Percentiles rank a stretch among this genome's conserved stretches.
phyloP scores from a whole-genome alignment of 2,113 vertebrate genomes.

The Nannospalax galili region DNA sequence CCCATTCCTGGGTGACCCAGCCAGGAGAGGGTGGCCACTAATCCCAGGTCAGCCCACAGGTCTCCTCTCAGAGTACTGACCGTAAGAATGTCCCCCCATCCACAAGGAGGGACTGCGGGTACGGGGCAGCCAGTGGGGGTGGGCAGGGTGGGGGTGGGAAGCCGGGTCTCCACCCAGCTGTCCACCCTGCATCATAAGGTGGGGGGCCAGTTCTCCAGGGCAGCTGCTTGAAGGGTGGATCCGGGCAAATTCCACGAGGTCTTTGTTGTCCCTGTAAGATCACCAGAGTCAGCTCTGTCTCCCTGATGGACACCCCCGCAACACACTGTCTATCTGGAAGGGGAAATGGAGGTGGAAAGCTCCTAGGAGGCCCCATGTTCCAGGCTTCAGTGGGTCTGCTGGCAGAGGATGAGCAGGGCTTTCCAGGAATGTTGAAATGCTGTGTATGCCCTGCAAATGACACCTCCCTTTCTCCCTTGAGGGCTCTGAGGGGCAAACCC shows the following conservation, averaged over 20 bases:
- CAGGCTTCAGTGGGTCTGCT: neutral
- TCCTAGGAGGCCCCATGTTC: neutral
- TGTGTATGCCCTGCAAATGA: neutral
- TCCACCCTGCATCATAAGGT: constrained; percentile 94
- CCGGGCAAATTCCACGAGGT: constrained; percentile 94
- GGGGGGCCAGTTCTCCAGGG: constrained; percentile 94
- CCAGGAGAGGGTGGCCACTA: neutral
- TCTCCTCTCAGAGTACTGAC: constrained; percentile 83
- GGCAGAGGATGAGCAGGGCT: neutral
- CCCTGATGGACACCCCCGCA: neutral
- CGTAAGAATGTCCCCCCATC: constrained; percentile 98
- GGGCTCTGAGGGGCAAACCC: accelerated
- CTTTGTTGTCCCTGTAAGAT: constrained; percentile 93
- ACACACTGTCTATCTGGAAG: neutral
- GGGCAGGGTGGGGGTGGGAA: constrained; percentile 92
- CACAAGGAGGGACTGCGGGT: constrained; percentile 97
- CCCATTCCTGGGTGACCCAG: no score
- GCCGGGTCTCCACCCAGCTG: constrained; percentile 91
- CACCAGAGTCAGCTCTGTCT: neutral
- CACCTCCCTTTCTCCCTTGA: accelerated
- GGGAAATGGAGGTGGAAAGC: neutral
- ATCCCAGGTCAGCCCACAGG: neutral
- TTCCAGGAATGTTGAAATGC: accelerated
- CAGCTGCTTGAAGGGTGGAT: constrained; percentile 94
- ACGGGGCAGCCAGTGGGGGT: constrained; percentile 96